Conservation (phyloP, 1,140 invertebrate genomes). For the Drosophila melanogaster region Release_6_plus_ISO1_MT NC_004354.4:22853501-22854000, state of each 20-base stretch:
- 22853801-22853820: conserved; percentile 74
- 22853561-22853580: conserved; percentile 4
- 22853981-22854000: conserved; percentile 31
- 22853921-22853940: conserved; percentile 75
- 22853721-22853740: conserved; percentile 18
- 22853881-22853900: conserved; percentile 34
- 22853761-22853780: conserved; percentile 28
- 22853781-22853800: conserved; percentile 28
- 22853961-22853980: conserved; percentile 41
- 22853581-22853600: conserved; percentile 8
- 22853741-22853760: conserved; percentile 36
- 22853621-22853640: conserved; percentile 6
- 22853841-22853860: conserved; percentile 21
- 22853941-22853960: conserved; percentile 75
- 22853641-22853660: conserved; percentile 16
- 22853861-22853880: conserved; percentile 27
- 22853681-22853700: conserved; percentile 57
- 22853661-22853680: conserved; percentile 31
- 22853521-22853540: conserved; percentile 22
- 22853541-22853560: conserved; percentile 23
- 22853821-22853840: conserved; percentile 42
- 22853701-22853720: conserved; percentile 73
- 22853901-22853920: conserved; percentile 65
- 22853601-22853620: not conserved
- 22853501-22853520: conserved; percentile 22